These are phyloP conservation scores for Prunella fulvescens DNA, from an alignment of 2,113 vertebrate species.

Conservation along the genomic window DNA sequence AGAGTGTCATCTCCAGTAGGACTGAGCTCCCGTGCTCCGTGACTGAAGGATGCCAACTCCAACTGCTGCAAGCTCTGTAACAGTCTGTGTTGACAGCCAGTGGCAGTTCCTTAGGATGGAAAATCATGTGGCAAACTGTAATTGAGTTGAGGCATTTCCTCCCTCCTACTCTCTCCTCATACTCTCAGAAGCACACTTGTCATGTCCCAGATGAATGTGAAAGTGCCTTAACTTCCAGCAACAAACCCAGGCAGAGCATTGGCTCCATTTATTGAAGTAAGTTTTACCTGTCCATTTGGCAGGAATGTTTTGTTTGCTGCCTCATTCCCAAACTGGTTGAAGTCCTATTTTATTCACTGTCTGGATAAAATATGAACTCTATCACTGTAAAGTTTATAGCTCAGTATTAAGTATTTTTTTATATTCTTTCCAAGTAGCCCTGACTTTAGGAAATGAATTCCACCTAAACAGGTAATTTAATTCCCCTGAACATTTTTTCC, in stretches of 20 bases:
- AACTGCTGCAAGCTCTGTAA: background rate
- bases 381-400: background rate
- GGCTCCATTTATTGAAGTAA: background rate
- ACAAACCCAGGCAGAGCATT: background rate
- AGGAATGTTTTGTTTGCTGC: background rate
- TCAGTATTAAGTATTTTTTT: background rate
- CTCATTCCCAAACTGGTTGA: background rate
- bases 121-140: background rate
- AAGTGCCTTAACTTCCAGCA: background rate
- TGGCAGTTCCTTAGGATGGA: background rate
- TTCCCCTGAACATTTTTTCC: background rate
- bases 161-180: background rate
- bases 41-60: background rate
- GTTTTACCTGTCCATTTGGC: background rate
- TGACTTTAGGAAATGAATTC: background rate
- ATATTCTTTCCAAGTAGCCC: background rate
- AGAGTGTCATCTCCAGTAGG: background rate
- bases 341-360: background rate
- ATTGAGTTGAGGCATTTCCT: background rate
- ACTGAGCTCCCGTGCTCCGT: accelerated
- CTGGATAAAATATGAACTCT: background rate
- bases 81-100: background rate
- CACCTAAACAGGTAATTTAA: background rate
- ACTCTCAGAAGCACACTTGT: background rate
- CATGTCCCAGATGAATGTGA: background rate